A percentile compares a stretch with the other conserved stretches of the same genome.
phyloP scores from a whole-genome alignment of 2,888 invertebrate species.

The Norana najaformis region DNA sequence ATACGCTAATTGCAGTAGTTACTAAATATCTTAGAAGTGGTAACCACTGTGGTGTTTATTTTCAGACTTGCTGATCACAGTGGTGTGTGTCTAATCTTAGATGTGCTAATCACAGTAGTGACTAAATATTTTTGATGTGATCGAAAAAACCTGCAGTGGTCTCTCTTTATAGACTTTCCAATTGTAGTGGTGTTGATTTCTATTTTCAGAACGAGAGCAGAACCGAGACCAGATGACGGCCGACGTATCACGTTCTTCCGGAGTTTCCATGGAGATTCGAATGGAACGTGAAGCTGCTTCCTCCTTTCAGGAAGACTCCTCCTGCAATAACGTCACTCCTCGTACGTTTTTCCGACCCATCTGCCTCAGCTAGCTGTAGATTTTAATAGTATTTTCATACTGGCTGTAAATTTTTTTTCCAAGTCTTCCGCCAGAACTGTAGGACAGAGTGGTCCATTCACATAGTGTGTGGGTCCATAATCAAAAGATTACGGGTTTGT shows the following conservation, averaged over 20 bases:
- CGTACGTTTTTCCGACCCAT: not conserved
- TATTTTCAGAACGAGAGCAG: conserved; percentile 21
- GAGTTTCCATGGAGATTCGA: conserved; percentile 20
- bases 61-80: not conserved
- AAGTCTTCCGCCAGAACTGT: too few relatives aligned
- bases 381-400: not conserved
- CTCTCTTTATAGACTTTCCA: not conserved
- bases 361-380: not conserved
- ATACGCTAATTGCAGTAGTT: not conserved
- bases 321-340: conserved; percentile 8
- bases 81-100: too few relatives aligned
- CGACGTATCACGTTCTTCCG: not conserved
- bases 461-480: too few relatives aligned
- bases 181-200: not conserved
- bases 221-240: conserved; percentile 17
- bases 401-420: too few relatives aligned
- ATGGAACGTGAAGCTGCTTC: conserved; percentile 14
- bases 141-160: too few relatives aligned
- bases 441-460: too few relatives aligned
- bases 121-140: too few relatives aligned
- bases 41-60: not conserved
- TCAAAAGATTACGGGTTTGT: too few relatives aligned
- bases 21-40: not conserved
- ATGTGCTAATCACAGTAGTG: too few relatives aligned
- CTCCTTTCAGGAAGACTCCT: not conserved